Evolutionary conservation across 1,140 invertebrate species (phyloP), one percentile per base, ranked within the genome.

Genomic region (Ceratina australensis): DNA sequence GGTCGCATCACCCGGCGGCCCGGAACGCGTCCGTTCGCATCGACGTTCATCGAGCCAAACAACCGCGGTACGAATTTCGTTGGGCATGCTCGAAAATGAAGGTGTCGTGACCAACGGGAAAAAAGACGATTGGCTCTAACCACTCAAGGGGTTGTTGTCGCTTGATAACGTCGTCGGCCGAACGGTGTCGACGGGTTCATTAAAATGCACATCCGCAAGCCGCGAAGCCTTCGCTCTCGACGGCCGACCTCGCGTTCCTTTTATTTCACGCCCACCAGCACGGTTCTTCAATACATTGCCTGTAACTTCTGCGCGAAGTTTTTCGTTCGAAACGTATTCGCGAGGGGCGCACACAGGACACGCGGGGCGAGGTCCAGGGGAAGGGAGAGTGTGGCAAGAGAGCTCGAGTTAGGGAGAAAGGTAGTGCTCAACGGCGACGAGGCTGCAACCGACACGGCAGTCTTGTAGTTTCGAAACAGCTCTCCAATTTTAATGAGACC

Each of bases 401-500:
- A 52, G 47, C 20, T 60, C 59, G 78, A 78, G 84, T 82, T 79
- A 85, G 84, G 83, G 68, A 42, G 33, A 86, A 85, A 86, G 84
- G 80, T 71, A 83, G 79, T 83, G 73, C 73, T 86, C 79, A 72
- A 86, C 85, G 73, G 78, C 74, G 85, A 84, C 84, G 77, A 82
- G 87, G 80, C 87, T 91, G 90, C 89, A 89, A 89, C 88, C 88
- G 90, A 91, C 91, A 89, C 90, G 86, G 87, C 89, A 90, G 89
- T 88, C 88, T 89, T 89, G 89, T 88, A 92, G 89, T 91, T 91
- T 88, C 88, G 89, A 90, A 91, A 91, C 90, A 91, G 87, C 89
- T 89, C 91, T 92, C 90, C 90, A 92, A 92, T 92, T 92, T 92
- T 92, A 92, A 92, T 92, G 91, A 92, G 90, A 87, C 87, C 88